Evolutionary conservation across 2,113 vertebrate species (phyloP), one percentile per base, ranked within the genome.

Genomic region (Atlantisia rogersi): DNA sequence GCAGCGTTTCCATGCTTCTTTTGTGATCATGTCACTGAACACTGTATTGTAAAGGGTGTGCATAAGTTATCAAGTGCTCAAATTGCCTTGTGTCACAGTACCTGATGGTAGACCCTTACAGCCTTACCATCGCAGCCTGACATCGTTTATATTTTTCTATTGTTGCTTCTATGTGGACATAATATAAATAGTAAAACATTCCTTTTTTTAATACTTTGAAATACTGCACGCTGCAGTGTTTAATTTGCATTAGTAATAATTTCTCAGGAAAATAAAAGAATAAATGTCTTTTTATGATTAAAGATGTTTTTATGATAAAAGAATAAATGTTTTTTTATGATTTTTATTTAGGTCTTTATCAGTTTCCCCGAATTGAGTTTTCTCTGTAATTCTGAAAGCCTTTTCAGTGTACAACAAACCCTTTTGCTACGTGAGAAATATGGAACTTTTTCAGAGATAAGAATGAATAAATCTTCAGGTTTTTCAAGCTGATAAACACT

Each of bases 401-500:
- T 63, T 86, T 84, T 44, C 1, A 2, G 20, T 2, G 5, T 56
- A 60, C 9, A 63, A 64, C 46, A 89, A 78, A 53, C 56, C 6
- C 2, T 68, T 91, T 60, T 91, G 10, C 86, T 91, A 37, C 29
- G 6, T 44, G 69, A 78, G 40, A 81, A 76, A 8, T 48, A 94
- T 75, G 31, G 46, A 92, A 84, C 42, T 68, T 95, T 82, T 95
- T 78, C 52, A 84, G 74, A 56, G 6, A 63, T 68, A 78, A 92
- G 40, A 76, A 63, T 59, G 22, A 69, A 73, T 76, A 89, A 85
- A 44, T 91, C 60, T 68, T 78, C 62, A 87, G 35, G 7, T 46
- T 82, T 63, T 94, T 92, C 37, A 35, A 60, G 50, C 88, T 86
- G 74, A 85, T 82, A 92, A 92, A 74, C 58, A 62, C n/a, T 20